Percentiles rank a stretch among this genome's conserved stretches.
phyloP scores from a whole-genome alignment of 2,113 vertebrate species.

The Microcebus lehilahytsara region DNA sequence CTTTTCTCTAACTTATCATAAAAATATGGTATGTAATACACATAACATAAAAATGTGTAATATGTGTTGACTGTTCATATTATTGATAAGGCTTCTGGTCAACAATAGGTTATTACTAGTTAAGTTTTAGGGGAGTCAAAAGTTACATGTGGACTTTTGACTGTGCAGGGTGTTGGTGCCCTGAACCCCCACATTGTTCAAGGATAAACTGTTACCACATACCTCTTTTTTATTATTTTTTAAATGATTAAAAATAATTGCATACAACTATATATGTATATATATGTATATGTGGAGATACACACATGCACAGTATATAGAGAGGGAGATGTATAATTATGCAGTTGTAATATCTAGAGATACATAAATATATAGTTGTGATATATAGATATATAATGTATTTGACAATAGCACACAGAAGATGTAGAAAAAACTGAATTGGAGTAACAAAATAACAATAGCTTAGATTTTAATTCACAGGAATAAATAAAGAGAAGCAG shows the following conservation, averaged over 20 bases:
- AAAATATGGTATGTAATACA: neutral
- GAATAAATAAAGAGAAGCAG: neutral
- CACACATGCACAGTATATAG: no score
- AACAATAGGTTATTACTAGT: neutral
- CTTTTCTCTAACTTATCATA: neutral
- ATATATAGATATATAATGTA: neutral
- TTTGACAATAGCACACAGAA: neutral
- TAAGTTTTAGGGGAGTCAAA: neutral
- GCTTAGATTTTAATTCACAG: neutral
- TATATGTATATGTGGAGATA: neutral
- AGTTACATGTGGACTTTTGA: neutral
- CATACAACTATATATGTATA: neutral
- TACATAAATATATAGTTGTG: neutral
- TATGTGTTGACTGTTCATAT: neutral
- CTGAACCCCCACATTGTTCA: neutral
- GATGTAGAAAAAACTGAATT: neutral
- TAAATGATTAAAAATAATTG: neutral
- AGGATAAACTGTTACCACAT: neutral
- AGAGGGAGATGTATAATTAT: no score
- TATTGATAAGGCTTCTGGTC: neutral
- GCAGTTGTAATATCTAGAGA: no score
- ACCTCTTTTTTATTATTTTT: neutral
- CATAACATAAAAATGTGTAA: neutral
- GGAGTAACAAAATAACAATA: neutral
- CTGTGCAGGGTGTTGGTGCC: neutral